Base-by-base conservation (phyloP, 1,140 invertebrate genomes). In the Drosophila fuyamai region DNA sequence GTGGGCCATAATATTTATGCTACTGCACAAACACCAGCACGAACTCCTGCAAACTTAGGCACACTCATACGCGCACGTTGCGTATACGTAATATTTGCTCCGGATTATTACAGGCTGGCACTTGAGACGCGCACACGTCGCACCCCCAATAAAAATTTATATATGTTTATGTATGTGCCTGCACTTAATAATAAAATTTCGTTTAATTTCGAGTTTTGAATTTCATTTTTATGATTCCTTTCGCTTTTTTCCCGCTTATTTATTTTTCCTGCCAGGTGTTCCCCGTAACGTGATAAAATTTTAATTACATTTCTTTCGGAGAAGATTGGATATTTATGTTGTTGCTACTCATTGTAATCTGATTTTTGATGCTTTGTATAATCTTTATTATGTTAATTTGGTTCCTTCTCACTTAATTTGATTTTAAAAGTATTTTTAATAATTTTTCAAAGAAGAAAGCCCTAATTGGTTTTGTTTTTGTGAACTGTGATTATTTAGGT, bases 171-270 rank as follows among this genome's bases (percentile, higher is more conserved):
- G 41, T 63, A 43, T 75, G 51, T 63, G 44, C 71, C 51, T 53
- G 56, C 65, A 65, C 77, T 85, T 73, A 56, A 82, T 77, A 88
- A 88, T 88, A 88, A 83, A 88, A 88, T 80, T 88, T 67, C 76
- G 84, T 89, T 88, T 84, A 89, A 88, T 83, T 88, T 80, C 76
- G 73, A 88, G 78, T 84, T 84, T 72, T 76, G 62, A 76, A 83
- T 83, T 83, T 80, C 76, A 83, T 80, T 89, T 77, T 70, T 71
- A 66, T 83, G 55, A 40, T 71, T 54, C 60, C 71, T 41, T 63
- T 40, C 8, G 14, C 23, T 60, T 48, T 71, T 63, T 23, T 29
- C 16, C 14, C 13, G 46, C 56, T 76, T 77, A 46, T 50, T 70
- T 63, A 63, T 71, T 54, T 71, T 46, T 1, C 44, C 8, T 14